These are phyloP conservation scores for Olivierus martensii DNA, from an alignment of 1,140 invertebrate genomes.

Conservation along the genomic window DNA sequence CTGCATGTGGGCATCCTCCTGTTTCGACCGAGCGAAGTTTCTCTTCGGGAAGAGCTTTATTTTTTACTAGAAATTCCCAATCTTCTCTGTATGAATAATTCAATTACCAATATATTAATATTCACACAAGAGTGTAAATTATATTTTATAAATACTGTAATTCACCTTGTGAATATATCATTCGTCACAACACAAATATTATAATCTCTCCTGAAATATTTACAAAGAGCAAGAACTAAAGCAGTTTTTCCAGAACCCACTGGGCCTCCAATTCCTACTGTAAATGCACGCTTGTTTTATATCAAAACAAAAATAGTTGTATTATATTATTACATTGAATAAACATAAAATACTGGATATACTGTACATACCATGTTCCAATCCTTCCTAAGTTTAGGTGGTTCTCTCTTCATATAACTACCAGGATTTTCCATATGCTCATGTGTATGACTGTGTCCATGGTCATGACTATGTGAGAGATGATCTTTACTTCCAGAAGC, in stretches of 20 bases:
- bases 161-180: slow-evolving; percentile 32
- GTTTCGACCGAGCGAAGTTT: slow-evolving; percentile 31
- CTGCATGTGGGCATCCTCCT: slow-evolving; percentile 32
- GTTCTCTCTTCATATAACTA: slow-evolving; percentile 21
- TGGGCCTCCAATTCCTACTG: slow-evolving; percentile 31
- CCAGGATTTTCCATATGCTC: slow-evolving; percentile 27
- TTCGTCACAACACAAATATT: slow-evolving; percentile 32
- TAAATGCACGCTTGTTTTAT: slow-evolving; percentile 26
- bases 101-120: background rate
- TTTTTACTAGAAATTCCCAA: slow-evolving; percentile 31
- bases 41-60: slow-evolving; percentile 28
- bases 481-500: too few relatives aligned
- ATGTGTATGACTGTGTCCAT: slow-evolving; percentile 28
- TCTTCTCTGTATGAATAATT: slow-evolving; percentile 26
- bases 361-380: slow-evolving; percentile 23
- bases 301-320: too few relatives aligned
- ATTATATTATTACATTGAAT: background rate
- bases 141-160: background rate
- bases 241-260: slow-evolving; percentile 33
- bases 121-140: background rate
- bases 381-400: slow-evolving; percentile 23
- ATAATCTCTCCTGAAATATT: slow-evolving; percentile 23
- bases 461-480: background rate
- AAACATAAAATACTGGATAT: background rate
- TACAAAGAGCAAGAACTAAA: slow-evolving; percentile 27